These are phyloP conservation scores for Polypedilum vanderplanki DNA, from an alignment of 1,140 invertebrate species.

Conservation along the genomic window DNA sequence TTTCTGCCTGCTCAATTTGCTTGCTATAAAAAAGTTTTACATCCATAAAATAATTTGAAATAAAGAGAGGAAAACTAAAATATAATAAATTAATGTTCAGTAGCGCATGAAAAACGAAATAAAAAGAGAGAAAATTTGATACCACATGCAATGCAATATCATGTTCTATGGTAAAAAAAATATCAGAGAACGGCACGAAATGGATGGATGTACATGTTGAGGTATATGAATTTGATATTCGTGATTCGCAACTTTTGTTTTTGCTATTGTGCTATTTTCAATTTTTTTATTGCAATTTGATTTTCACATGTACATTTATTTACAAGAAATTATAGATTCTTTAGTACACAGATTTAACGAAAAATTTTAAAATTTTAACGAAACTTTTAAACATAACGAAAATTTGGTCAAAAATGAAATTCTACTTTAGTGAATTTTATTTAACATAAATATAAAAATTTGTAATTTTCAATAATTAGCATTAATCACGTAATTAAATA, in stretches of 20 bases:
- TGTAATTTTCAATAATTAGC: too few relatives aligned
- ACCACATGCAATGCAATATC: background rate
- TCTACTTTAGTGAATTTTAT: too few relatives aligned
- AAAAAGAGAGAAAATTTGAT: background rate
- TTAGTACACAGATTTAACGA: too few relatives aligned
- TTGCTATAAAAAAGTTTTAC: too few relatives aligned
- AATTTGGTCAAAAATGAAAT: too few relatives aligned
- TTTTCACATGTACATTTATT: background rate
- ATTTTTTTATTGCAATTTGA: slow-evolving; percentile 19
- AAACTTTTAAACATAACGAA: too few relatives aligned
- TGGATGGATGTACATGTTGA: background rate
- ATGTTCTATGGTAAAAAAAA: background rate
- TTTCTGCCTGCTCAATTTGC: too few relatives aligned
- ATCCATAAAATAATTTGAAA: background rate
- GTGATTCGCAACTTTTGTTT: background rate
- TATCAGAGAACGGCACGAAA: background rate
- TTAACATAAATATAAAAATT: too few relatives aligned
- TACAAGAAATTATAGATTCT: too few relatives aligned
- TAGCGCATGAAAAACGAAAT: background rate
- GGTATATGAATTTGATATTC: background rate
- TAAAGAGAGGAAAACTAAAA: background rate
- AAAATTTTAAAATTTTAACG: too few relatives aligned
- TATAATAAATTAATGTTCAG: slow-evolving; percentile 8
- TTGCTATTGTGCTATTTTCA: background rate
- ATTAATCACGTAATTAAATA: too few relatives aligned